Percentiles rank a stretch among this genome's conserved stretches.
phyloP scores from a whole-genome alignment of 2,113 vertebrate species.

The Aspiorhynchus laticeps region DNA sequence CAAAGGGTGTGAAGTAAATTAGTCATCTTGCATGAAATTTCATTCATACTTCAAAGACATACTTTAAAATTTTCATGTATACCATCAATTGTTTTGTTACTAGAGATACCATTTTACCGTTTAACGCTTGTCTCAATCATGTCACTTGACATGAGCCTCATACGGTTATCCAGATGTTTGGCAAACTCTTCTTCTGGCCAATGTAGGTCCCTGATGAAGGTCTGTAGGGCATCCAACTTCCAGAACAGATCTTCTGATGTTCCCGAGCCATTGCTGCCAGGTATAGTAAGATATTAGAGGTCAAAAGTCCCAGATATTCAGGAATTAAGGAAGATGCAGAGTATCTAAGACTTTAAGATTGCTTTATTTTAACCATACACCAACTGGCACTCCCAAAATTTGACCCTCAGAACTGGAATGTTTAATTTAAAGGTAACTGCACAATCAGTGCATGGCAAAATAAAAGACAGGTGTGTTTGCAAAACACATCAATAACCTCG shows the following conservation, averaged over 20 bases:
- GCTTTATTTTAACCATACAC: conserved; percentile 86
- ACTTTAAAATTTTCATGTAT: background rate
- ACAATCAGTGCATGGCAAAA: conserved; percentile 85
- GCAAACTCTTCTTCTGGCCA: conserved; percentile 99
- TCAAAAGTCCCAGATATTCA: conserved; percentile 34
- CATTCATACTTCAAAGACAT: conserved; percentile 4
- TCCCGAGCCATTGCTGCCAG: conserved; percentile 94
- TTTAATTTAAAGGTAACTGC: conserved; percentile 29
- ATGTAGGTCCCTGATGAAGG: conserved; percentile 97
- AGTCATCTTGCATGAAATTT: conserved; percentile 18
- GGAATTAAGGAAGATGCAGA: conserved; percentile 16
- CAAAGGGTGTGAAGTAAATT: conserved; percentile 16
- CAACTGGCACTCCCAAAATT: conserved; percentile 56
- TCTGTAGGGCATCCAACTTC: conserved; percentile 98
- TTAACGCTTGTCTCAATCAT: conserved; percentile 99
- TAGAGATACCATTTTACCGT: conserved; percentile 74
- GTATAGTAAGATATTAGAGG: conserved; percentile 68
- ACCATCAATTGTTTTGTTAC: conserved; percentile 17
- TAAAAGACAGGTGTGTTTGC: conserved; percentile 66
- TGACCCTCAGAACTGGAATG: conserved; percentile 24
- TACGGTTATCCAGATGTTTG: conserved; percentile 94
- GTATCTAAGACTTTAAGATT: conserved; percentile 66
- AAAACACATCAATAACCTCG: conserved; percentile 90
- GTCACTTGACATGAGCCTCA: conserved; percentile 98
- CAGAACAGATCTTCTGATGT: conserved; percentile 98